Evolutionary conservation across 2,113 vertebrate species (phyloP).

Genomic region (Phylloscopus trochiloides): DNA sequence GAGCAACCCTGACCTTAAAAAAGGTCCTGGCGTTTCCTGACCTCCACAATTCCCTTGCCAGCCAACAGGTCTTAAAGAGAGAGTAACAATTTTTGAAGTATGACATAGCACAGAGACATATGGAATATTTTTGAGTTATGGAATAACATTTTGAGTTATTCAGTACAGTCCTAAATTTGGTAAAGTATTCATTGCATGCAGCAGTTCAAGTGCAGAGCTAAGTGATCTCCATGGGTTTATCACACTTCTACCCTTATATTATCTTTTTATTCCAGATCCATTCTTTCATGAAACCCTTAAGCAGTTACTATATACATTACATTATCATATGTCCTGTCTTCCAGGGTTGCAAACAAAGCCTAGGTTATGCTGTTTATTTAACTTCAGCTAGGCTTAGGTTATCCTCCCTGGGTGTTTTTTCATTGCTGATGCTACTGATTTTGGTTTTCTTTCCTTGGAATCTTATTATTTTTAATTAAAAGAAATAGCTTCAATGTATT

Average conservation of each 20-base stretch:
- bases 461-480: slow-evolving; percentile 26
- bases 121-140: background rate
- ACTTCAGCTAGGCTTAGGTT: background rate
- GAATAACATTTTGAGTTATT: background rate
- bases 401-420: background rate
- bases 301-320: background rate
- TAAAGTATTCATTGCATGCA: background rate
- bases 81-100: background rate
- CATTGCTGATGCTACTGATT: background rate
- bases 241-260: background rate
- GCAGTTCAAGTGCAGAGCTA: background rate
- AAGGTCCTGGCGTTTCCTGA: background rate
- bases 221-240: background rate
- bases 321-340: background rate
- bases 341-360: background rate
- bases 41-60: background rate
- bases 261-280: background rate
- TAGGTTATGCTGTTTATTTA: background rate
- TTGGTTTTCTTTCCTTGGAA: background rate
- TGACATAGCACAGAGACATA: background rate
- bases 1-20: background rate
- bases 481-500: background rate
- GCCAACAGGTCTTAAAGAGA: background rate
- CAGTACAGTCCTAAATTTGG: background rate
- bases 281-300: background rate